Conservation (phyloP, 2,797 vertebrate genomes). For the Harpagifer antarcticus region DNA sequence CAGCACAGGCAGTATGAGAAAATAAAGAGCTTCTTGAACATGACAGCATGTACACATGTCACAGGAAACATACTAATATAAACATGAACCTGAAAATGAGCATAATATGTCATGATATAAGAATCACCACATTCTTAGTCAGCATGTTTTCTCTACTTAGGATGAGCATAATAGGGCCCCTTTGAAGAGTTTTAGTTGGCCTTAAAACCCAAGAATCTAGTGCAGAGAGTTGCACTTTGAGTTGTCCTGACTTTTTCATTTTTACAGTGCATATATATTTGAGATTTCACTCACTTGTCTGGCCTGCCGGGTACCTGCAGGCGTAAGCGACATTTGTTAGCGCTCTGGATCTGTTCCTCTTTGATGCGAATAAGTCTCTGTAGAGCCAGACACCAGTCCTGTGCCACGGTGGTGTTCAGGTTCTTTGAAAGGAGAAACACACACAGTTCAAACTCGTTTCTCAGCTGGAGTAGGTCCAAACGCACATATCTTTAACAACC, state of each 20-base stretch:
- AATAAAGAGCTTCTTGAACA: too few relatives aligned
- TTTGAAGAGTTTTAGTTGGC: too few relatives aligned
- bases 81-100: too few relatives aligned
- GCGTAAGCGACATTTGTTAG: conserved; percentile 95
- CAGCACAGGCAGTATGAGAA: too few relatives aligned
- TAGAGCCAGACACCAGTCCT: conserved; percentile 96
- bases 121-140: too few relatives aligned
- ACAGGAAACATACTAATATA: too few relatives aligned
- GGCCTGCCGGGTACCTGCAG: conserved; percentile 94
- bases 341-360: conserved; percentile 96
- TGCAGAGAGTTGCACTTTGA: too few relatives aligned
- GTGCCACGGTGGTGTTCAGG: conserved; percentile 95
- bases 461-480: conserved; percentile 7
- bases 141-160: too few relatives aligned
- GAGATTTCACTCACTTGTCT: conserved; percentile 90
- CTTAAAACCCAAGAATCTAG: too few relatives aligned
- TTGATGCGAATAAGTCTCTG: conserved; percentile 96
- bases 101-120: too few relatives aligned
- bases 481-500: not conserved
- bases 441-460: conserved; percentile 50
- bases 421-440: conserved; percentile 82
- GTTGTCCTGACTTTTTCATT: not conserved
- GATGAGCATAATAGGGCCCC: too few relatives aligned
- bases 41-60: too few relatives aligned
- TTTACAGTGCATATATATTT: conserved; percentile 38